Evolutionary conservation across 1,140 invertebrate genomes (phyloP).

Genomic region (Onthophagus taurus): DNA sequence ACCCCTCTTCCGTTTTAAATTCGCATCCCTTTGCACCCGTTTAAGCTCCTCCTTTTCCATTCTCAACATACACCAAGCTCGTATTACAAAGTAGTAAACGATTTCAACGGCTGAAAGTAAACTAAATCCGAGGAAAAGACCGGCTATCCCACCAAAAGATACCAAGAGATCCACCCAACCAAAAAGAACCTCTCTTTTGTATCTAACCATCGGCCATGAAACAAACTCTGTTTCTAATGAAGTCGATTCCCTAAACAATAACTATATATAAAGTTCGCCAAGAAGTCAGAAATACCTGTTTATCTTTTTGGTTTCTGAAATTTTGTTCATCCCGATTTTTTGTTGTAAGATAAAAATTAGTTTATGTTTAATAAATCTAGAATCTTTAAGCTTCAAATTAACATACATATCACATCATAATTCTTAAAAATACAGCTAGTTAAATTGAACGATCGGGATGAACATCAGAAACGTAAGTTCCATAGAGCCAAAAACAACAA

Average conservation of each 20-base stretch:
- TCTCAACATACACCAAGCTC: conserved; percentile 53
- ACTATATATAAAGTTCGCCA: not conserved
- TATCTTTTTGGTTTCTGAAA: too few species aligned
- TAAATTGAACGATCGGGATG: too few species aligned
- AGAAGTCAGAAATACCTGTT: too few species aligned
- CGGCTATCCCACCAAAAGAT: conserved; percentile 63
- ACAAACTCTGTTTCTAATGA: conserved; percentile 48
- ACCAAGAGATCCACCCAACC: conserved; percentile 71
- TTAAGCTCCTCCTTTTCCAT: conserved; percentile 27
- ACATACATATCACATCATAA: too few species aligned
- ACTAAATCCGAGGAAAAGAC: conserved; percentile 65
- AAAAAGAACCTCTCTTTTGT: conserved; percentile 64
- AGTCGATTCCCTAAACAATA: conserved; percentile 1
- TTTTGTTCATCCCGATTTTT: too few species aligned
- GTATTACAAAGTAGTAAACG: conserved; percentile 60
- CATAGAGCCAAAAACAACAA: too few species aligned
- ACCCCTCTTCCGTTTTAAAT: conserved; percentile 16
- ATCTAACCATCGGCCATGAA: conserved; percentile 63
- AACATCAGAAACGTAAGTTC: too few species aligned
- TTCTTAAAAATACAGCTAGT: too few species aligned
- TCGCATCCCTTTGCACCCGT: conserved; percentile 19
- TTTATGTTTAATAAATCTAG: too few species aligned
- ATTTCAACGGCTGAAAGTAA: conserved; percentile 62
- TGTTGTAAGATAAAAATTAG: too few species aligned
- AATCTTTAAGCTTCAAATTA: too few species aligned